Percentiles rank a stretch among this genome's conserved stretches.
These are phyloP conservation scores for Drosophila fuyamai DNA, from an alignment of 1,140 invertebrate species.

Conservation along the genomic window DNA sequence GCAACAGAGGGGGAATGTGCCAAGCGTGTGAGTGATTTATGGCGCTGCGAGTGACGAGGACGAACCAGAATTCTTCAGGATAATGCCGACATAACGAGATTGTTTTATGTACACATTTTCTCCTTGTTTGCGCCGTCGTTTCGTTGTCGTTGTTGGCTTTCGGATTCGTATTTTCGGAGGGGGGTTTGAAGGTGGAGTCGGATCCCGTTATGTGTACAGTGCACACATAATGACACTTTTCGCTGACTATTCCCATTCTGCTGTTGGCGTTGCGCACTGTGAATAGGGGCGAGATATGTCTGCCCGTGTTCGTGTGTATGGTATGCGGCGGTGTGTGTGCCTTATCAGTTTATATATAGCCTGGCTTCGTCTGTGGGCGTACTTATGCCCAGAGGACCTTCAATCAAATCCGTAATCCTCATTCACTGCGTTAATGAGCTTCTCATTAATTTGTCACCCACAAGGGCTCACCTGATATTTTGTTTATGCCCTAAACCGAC, in stretches of 20 bases:
- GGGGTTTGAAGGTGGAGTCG: conserved; percentile 32
- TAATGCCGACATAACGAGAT: conserved; percentile 84
- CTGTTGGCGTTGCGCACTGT: conserved; percentile 24
- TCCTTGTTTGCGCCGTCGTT: conserved; percentile 60
- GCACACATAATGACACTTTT: conserved; percentile 75
- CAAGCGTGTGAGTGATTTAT: conserved; percentile 84
- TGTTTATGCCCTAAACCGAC: conserved; percentile 35
- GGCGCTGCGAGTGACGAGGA: conserved; percentile 80
- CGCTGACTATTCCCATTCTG: conserved; percentile 51
- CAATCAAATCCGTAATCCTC: conserved; percentile 81
- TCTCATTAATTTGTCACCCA: conserved; percentile 77
- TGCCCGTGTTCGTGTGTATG: conserved; percentile 2
- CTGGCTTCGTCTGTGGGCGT: conserved; percentile 42
- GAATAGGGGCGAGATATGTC: conserved; percentile 65
- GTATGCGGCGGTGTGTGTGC: conserved; percentile 31
- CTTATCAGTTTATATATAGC: conserved; percentile 51
- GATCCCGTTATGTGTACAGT: conserved; percentile 54
- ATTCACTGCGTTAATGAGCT: conserved; percentile 82
- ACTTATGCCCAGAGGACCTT: conserved; percentile 72
- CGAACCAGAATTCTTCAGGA: conserved; percentile 84
- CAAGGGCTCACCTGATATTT: conserved; percentile 70
- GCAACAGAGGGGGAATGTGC: conserved; percentile 47
- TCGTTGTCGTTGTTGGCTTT: conserved; percentile 35
- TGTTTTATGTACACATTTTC: conserved; percentile 83
- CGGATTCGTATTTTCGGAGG: conserved; percentile 25